Evolutionary conservation across 2,113 vertebrate species (phyloP).

Genomic region (Barnardius zonarius): DNA sequence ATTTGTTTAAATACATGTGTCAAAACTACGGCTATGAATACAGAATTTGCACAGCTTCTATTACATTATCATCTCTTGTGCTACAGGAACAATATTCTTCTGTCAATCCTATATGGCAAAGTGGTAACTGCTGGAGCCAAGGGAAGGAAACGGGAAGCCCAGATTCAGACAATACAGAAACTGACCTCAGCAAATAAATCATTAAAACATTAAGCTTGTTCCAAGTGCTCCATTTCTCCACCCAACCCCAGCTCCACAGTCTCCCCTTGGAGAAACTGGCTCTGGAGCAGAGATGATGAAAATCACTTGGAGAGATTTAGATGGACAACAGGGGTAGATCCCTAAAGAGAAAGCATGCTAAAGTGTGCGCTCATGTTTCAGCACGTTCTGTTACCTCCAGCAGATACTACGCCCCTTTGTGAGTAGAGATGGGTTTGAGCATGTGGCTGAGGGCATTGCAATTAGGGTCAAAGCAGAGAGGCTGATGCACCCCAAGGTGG

Average conservation of each 20-base stretch:
- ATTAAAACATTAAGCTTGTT: accelerated
- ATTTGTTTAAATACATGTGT: neutral
- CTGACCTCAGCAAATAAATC: neutral
- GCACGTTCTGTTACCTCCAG: neutral
- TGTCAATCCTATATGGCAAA: neutral
- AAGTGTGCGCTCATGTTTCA: accelerated
- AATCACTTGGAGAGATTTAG: neutral
- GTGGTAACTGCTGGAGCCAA: neutral
- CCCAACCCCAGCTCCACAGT: neutral
- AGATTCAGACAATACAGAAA: accelerated
- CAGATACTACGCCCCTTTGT: neutral
- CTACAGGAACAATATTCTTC: neutral
- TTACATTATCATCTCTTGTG: neutral
- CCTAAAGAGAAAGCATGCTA: neutral
- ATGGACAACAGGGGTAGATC: neutral
- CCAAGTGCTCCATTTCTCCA: neutral
- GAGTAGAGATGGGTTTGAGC: neutral
- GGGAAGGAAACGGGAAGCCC: neutral
- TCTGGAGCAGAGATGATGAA: neutral
- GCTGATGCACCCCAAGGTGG: neutral
- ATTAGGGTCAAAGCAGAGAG: accelerated
- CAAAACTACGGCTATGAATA: neutral
- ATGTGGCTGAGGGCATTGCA: accelerated
- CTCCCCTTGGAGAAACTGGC: neutral
- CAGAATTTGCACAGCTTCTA: neutral